phyloP scores from a whole-genome alignment of 92 coral and sea anemone genomes.

The Porites divaricata region DNA sequence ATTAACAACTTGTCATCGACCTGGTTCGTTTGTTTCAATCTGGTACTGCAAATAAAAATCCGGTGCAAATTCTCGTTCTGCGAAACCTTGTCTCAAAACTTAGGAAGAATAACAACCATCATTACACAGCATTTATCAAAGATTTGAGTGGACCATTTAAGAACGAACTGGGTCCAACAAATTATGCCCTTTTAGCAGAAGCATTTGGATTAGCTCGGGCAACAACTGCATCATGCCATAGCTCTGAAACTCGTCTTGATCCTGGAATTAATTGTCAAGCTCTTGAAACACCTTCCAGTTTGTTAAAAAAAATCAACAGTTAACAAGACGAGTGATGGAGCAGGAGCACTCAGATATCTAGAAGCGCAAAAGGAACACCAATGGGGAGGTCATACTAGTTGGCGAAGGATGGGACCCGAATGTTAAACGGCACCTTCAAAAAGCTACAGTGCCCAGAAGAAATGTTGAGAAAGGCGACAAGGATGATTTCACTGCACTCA shows the following conservation, averaged over 20 bases:
- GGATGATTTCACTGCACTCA: constrained; percentile 65
- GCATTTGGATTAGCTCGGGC: constrained; percentile 43
- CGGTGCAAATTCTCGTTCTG: constrained; percentile 51
- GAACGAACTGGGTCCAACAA: constrained; percentile 62
- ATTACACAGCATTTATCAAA: constrained; percentile 47
- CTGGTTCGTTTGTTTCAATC: constrained; percentile 21
- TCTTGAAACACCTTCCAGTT: constrained; percentile 7
- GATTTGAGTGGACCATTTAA: constrained; percentile 63
- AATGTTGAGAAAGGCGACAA: constrained; percentile 39
- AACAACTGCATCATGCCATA: constrained; percentile 53
- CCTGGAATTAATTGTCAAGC: constrained; percentile 46
- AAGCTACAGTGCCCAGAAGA: constrained; percentile 27
- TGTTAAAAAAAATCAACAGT: constrained; percentile 49
- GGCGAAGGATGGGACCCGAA: constrained; percentile 58
- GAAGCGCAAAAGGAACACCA: constrained; percentile 19
- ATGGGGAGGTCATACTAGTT: constrained; percentile 46
- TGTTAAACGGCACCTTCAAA: constrained; percentile 28
- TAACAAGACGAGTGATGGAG: constrained; percentile 53
- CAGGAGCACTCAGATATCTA: constrained; percentile 54
- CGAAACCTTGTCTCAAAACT: constrained; percentile 54
- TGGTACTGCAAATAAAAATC: constrained; percentile 31
- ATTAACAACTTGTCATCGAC: constrained; percentile 40
- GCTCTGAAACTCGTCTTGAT: constrained; percentile 19
- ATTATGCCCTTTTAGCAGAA: constrained; percentile 44
- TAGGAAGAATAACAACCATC: constrained; percentile 41